phyloP scores from a whole-genome alignment of 1,140 invertebrate species.

The Brachionus rotundiformis region DNA sequence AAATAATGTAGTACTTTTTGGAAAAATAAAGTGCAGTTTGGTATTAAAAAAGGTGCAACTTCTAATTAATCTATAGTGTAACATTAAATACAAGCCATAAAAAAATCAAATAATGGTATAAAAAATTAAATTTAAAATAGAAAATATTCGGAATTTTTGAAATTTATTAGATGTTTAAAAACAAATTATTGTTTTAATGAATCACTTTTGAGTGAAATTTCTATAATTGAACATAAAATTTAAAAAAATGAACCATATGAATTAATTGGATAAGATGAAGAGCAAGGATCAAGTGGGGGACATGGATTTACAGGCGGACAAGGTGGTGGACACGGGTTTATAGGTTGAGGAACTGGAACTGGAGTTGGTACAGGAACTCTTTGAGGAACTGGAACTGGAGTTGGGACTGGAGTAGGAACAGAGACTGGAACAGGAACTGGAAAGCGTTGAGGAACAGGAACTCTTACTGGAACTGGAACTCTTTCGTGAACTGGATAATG shows the following conservation, averaged over 20 bases:
- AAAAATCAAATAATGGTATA: too few relatives aligned
- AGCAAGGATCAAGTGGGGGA: background rate
- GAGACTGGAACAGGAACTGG: background rate
- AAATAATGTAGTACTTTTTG: too few relatives aligned
- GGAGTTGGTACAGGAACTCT: background rate
- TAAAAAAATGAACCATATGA: background rate
- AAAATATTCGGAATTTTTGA: too few relatives aligned
- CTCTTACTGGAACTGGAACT: constrained; percentile 13
- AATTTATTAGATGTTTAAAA: too few relatives aligned
- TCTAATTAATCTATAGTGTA: too few relatives aligned
- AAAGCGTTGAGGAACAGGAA: background rate
- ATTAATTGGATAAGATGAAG: background rate
- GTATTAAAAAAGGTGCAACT: too few relatives aligned
- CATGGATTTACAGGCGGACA: constrained; percentile 17
- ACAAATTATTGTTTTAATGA: background rate
- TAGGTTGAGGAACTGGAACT: background rate
- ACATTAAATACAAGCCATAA: too few relatives aligned
- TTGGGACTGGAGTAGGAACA: background rate
- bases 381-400: constrained; percentile 16
- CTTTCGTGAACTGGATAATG: constrained; percentile 6
- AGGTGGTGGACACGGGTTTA: constrained; percentile 14
- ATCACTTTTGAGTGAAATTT: background rate
- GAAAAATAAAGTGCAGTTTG: too few relatives aligned
- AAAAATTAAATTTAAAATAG: background rate
- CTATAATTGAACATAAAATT: background rate